Evolutionary conservation across 2,888 invertebrate genomes (phyloP).

Genomic region (Cacoxenus indagator): DNA sequence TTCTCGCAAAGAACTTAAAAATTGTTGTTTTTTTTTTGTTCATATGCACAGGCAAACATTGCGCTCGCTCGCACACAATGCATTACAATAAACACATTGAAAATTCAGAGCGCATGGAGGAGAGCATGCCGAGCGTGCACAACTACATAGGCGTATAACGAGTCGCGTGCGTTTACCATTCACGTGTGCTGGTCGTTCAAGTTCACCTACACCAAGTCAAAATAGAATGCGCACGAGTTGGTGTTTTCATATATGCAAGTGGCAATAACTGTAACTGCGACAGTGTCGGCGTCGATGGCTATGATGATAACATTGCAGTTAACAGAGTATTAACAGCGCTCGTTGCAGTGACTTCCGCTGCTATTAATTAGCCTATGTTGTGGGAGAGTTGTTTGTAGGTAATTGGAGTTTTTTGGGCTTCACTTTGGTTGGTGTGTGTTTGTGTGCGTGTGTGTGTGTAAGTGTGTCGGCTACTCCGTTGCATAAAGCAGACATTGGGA

Average conservation of each 20-base stretch:
- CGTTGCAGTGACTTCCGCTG: not conserved
- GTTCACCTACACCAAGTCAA: conserved; percentile 58
- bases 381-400: conserved; percentile 9
- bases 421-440: conserved; percentile 17
- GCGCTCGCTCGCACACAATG: too few species aligned
- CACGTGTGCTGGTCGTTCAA: too few species aligned
- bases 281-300: not conserved
- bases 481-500: conserved; percentile 35
- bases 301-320: not conserved
- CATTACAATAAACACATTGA: too few species aligned
- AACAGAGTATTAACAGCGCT: conserved; percentile 25
- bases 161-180: too few species aligned
- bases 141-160: not conserved
- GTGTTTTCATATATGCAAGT: too few species aligned
- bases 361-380: not conserved
- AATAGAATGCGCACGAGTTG: not conserved
- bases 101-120: conserved; percentile 23
- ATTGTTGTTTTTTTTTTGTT: too few species aligned
- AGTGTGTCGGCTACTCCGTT: conserved; percentile 39
- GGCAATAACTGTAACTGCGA: not conserved
- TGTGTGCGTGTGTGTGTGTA: conserved; percentile 30
- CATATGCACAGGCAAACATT: not conserved
- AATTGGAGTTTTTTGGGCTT: conserved; percentile 6
- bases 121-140: conserved; percentile 18
- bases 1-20: conserved; percentile 40